Percentiles rank a stretch among this genome's conserved stretches.
These are phyloP conservation scores for Chaenogobius annularis DNA, from an alignment of 2,113 vertebrate genomes.

Conservation along the genomic window DNA sequence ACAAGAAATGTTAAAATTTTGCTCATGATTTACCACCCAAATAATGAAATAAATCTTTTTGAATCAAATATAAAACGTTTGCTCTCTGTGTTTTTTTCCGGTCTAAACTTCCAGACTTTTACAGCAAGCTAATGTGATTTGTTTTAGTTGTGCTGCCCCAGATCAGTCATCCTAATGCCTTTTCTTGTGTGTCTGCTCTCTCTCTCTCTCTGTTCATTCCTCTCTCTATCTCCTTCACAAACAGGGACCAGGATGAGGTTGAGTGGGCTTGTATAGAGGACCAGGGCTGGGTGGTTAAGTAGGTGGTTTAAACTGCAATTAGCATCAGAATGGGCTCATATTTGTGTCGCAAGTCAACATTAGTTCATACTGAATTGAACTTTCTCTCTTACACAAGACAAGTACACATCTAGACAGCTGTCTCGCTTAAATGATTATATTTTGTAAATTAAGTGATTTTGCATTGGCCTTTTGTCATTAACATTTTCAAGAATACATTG, in stretches of 20 bases:
- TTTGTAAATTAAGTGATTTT: neutral
- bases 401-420: neutral
- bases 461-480: neutral
- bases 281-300: constrained; percentile 67
- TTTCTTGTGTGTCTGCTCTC: neutral
- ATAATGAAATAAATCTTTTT: no score
- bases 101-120: neutral
- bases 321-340: constrained; percentile 76
- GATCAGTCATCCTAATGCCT: constrained; percentile 2
- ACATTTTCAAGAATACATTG: neutral
- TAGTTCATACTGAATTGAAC: constrained; percentile 68
- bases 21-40: no score
- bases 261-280: constrained; percentile 61
- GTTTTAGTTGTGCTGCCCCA: constrained; percentile 20
- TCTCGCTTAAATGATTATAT: neutral
- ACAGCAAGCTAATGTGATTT: neutral
- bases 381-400: constrained; percentile 29
- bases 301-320: constrained; percentile 74
- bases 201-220: constrained; percentile 7
- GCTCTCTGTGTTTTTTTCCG: neutral
- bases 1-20: no score
- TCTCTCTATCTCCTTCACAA: constrained; percentile 12
- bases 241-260: constrained; percentile 28
- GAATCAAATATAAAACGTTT: no score
- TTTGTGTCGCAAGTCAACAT: constrained; percentile 77